phyloP scores from a whole-genome alignment of 1,140 invertebrate genomes.

The Penaeus chinensis region DNA sequence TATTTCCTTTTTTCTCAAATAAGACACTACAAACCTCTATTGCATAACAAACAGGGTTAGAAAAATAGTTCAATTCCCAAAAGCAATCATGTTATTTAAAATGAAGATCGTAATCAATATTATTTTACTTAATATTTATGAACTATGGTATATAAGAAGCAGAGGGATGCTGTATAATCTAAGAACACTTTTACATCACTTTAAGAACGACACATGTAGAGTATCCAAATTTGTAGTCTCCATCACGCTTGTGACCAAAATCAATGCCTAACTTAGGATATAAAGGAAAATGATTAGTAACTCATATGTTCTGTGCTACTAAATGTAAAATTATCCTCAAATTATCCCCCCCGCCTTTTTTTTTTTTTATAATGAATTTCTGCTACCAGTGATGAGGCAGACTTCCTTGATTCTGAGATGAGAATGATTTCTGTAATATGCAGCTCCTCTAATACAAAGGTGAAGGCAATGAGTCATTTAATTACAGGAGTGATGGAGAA shows the following conservation, averaged over 20 bases:
- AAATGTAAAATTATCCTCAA: not conserved
- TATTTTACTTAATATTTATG: constrained; percentile 6
- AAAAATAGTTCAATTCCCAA: constrained; percentile 56
- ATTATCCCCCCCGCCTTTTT: not conserved
- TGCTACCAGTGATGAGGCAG: too few relatives aligned
- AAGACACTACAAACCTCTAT: constrained; percentile 55
- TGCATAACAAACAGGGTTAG: constrained; percentile 57
- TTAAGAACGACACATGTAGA: not conserved
- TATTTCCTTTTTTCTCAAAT: constrained; percentile 50
- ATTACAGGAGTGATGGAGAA: too few relatives aligned
- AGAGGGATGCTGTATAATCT: constrained; percentile 32
- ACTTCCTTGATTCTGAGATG: too few relatives aligned
- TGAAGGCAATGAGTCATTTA: too few relatives aligned
- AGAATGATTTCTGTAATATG: too few relatives aligned
- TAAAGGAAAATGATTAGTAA: too few relatives aligned
- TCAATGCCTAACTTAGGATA: too few relatives aligned
- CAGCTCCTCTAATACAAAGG: too few relatives aligned
- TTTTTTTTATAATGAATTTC: too few relatives aligned
- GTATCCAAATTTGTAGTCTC: constrained; percentile 25
- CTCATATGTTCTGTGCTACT: too few relatives aligned
- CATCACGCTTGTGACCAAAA: not conserved
- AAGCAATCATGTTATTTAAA: constrained; percentile 47
- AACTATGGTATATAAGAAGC: constrained; percentile 30
- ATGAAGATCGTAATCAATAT: constrained; percentile 16
- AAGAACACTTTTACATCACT: constrained; percentile 17